Base-by-base conservation (phyloP, 2,888 invertebrate species). In the Diogma glabrata region DNA sequence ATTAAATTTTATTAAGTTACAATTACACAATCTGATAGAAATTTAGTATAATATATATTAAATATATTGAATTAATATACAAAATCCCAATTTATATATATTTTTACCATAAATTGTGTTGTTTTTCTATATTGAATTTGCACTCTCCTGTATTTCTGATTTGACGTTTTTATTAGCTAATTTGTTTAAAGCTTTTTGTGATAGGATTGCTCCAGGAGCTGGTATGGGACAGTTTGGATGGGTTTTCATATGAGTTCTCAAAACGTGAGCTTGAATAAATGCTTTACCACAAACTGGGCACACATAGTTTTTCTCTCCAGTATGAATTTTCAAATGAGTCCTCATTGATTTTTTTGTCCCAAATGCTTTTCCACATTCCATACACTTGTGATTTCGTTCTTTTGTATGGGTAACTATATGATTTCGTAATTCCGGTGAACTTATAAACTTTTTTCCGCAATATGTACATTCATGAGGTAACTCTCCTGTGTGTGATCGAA, bases 341-440 rank as follows among this genome's bases (percentile, higher is more conserved):
- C 16, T 20, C 7, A 55, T 19, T 6, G 28, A 33, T 43, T 50
- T 50, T 40, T 40, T 45, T 14, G 51, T 55, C n/a, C 50, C 50
- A 40, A 55, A 55, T 7, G 48, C 38, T 19, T 55, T 55, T 9
- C 23, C 19, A 24, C 55, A 55, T 2, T 50, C 19, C 19, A 36
- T 36, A 23, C 55, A 55, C 16, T 49, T 17, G 30, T 51, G 46
- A 22, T 53, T 52, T 10, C 51, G 53, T 26, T 52, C 53, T 12
- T 52, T 52, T 16, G 55, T 55, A 28, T 55, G 55, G 4, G 43
- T 50, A 9, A 52, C 46, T 8, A 53, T 20, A 49, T 55, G 55
- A 46, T 52, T 51, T 26, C 23, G 28, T 10, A 55, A 47, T 33
- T 50, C 51, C 3, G 45, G 10, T 19, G 45, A 52, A 2, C 52